Evolutionary conservation across 1,140 invertebrate genomes (phyloP), one percentile per base, ranked within the genome.

Genomic region (Scaptodrosophila lebanonensis): DNA sequence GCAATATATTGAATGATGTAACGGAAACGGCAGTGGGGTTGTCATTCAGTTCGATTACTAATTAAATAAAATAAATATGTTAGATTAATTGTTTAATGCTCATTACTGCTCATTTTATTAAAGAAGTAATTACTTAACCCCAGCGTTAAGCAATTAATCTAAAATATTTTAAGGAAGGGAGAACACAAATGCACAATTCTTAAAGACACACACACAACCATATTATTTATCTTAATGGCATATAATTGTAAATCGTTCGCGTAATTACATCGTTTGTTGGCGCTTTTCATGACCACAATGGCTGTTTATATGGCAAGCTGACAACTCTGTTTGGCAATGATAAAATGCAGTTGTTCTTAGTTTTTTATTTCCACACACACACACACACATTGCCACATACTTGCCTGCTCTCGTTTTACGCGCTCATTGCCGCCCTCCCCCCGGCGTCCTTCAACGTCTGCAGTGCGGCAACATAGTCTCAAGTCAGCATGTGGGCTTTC

Each of bases 1-100:
- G n/a, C n/a, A n/a, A n/a, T n/a, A n/a, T n/a, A n/a, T n/a, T 50
- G 47, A 45, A 53, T 54, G 75, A 71, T 62, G 51, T 62, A 79
- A 61, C 42, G 64, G 17, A 57, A 67, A 68, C 65, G 53, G 39
- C 49, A 22, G 12, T n/a, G 35, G 68, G 64, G 73, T 68, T 79
- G 68, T 39, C 53, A 51, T 17, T 38, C 11, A 13, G 7, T 40
- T 3, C 29, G 18, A 47, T 22, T 6, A 47, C 32, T 33, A 32
- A 29, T 12, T 38, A 47, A 7, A 30, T 13, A 30, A 53, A 25
- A 25, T 25, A 25, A 25, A 25, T 25, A 25, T 25, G 22, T n/a
- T n/a, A n/a, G n/a, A n/a, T n/a, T n/a, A n/a, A n/a, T n/a, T n/a
- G n/a, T n/a, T n/a, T n/a, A n/a, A n/a, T n/a, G n/a, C n/a, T n/a